Evolutionary conservation across 2,113 vertebrate species (phyloP), one percentile per base, ranked within the genome.

Genomic region (Dromaius novaehollandiae): DNA sequence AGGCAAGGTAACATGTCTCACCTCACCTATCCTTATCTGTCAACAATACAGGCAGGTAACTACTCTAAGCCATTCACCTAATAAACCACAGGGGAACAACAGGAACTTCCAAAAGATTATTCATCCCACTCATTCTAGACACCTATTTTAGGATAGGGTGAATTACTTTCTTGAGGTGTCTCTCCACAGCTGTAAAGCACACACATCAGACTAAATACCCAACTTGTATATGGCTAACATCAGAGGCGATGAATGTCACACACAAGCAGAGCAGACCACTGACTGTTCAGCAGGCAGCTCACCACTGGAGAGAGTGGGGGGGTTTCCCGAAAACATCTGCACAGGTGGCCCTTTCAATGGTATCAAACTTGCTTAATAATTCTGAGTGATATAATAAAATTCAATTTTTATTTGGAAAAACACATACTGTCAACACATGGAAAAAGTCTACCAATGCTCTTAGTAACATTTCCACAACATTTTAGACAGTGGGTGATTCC

Each of bases 141-240:
- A 16, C 8, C 26, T 76, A 0, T 58, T 81, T 89, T 38, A 84
- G 46, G 40, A 90, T 25, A 21, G 19, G 16, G 10, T 64, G 42
- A 51, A 69, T 76, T 69, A 80, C 25, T 48, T 38, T 70, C 66
- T 64, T 65, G 40, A 88, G 44, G 36, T 2, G 1, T 32, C 19
- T 69, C 42, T 60, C 30, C 71, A 25, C n/a, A 50, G 16, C 17
- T 51, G 24, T 13, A 48, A 65, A 93, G 75, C 42, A 61, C 3
- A 46, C 7, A 36, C 17, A 6, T 46, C 16, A 38, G 48, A 42
- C 13, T 84, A 51, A 75, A 42, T 5, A 13, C 20, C 63, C 48
- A 73, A 5, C 0, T 4, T 1, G 0, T 2, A n/a, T 20, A 63
- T 7, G 46, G 36, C 34, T n/a, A 28, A 0, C 55, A 28, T 76